These are phyloP conservation scores for Cotesia vestalis DNA, from an alignment of 1,140 invertebrate genomes.

Conservation along the genomic window DNA sequence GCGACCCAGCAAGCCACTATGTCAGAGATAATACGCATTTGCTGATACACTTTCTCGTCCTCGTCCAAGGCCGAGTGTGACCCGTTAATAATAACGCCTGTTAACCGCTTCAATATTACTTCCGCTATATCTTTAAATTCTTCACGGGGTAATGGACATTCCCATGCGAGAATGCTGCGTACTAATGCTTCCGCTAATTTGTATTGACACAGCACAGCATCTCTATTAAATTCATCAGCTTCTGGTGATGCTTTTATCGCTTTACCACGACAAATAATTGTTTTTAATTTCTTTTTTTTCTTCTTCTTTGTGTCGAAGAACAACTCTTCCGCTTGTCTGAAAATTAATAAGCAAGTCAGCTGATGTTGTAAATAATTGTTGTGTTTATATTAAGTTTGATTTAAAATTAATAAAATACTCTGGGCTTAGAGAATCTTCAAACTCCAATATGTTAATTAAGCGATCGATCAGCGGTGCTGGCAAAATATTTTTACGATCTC, in stretches of 20 bases:
- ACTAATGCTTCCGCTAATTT: slow-evolving; percentile 57
- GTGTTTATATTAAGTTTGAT: no score
- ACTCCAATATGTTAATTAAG: slow-evolving; percentile 53
- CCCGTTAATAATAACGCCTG: slow-evolving; percentile 44
- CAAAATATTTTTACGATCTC: slow-evolving; percentile 43
- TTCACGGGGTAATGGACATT: slow-evolving; percentile 45
- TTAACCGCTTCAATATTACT: slow-evolving; percentile 51
- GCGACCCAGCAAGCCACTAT: slow-evolving; percentile 57
- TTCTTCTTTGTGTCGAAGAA: slow-evolving; percentile 35
- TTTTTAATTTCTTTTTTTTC: slow-evolving; percentile 38
- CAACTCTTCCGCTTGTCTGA: slow-evolving; percentile 52
- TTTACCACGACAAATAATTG: neutral
- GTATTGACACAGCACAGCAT: slow-evolving; percentile 52
- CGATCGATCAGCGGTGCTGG: slow-evolving; percentile 50
- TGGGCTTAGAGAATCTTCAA: slow-evolving; percentile 52
- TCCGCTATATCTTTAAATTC: slow-evolving; percentile 54
- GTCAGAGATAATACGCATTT: slow-evolving; percentile 57
- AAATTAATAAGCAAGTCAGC: slow-evolving; percentile 17
- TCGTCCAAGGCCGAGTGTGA: slow-evolving; percentile 34
- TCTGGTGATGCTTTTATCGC: neutral
- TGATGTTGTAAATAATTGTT: no score
- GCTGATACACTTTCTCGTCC: slow-evolving; percentile 54
- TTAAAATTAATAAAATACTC: slow-evolving; percentile 51
- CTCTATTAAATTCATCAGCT: slow-evolving; percentile 34
- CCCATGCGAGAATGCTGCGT: slow-evolving; percentile 53